These are phyloP conservation scores for Harpagus bidentatus DNA, from an alignment of 2,113 vertebrate species.

Conservation along the genomic window DNA sequence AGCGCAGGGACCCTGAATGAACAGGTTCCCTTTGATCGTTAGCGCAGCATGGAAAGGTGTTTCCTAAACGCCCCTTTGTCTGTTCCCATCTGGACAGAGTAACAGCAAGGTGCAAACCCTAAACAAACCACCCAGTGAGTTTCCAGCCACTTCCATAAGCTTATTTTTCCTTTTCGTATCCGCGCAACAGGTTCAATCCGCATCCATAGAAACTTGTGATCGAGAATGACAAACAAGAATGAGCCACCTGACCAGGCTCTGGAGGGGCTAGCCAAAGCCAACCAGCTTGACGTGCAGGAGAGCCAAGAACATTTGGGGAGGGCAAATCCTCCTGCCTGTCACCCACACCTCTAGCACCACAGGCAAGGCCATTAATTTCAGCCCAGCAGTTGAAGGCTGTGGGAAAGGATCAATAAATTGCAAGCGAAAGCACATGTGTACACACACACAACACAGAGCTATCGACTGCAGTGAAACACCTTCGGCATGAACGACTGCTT, in stretches of 20 bases:
- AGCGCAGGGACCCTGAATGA: background rate
- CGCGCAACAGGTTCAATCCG: background rate
- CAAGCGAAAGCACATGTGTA: background rate
- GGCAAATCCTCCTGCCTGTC: background rate
- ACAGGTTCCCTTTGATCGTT: background rate
- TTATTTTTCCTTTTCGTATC: background rate
- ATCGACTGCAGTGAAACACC: background rate
- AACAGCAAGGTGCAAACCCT: background rate
- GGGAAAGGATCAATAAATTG: background rate
- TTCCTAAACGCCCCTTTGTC: background rate
- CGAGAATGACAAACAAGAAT: background rate
- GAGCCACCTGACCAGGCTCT: background rate
- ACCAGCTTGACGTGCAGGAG: background rate
- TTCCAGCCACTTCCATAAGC: background rate
- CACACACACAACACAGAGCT: background rate
- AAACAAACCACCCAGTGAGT: background rate
- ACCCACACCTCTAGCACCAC: background rate
- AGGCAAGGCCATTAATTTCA: background rate
- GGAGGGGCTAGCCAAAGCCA: background rate
- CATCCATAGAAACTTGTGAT: background rate
- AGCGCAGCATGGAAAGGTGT: background rate
- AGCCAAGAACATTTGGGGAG: background rate
- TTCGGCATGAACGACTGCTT: rapidly evolving
- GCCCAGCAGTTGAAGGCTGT: background rate
- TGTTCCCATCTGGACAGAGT: background rate